Base-by-base conservation (phyloP, 2,113 vertebrate species). In the Ovibos moschatus region DNA sequence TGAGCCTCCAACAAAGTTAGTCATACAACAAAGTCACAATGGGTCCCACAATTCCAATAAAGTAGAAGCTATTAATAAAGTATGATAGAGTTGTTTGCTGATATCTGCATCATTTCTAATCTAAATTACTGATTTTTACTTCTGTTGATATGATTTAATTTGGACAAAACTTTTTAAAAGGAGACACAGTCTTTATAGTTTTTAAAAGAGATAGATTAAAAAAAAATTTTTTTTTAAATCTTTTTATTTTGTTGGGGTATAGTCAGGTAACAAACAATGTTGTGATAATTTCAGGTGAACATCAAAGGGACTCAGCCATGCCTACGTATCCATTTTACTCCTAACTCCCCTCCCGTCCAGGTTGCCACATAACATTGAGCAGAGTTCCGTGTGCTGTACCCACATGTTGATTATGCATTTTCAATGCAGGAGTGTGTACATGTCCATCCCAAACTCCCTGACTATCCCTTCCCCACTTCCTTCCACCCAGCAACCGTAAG, bases 71-170 rank as follows among this genome's bases (percentile, higher is more conserved):
- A 76, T 43, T 76, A 27, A 43, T 27, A 58, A 58, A 60, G 95
- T 79, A 50, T 57, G 87, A 33, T 60, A 30, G 62, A 86, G 25
- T 67, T 43, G 6, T 64, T 84, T 89, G 40, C 79, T 16, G 14
- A 23, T 28, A 51, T 53, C 28, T 71, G 25, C 30, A 79, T 51
- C 25, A 36, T 92, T 97, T 90, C 53, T 84, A 60, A 40, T 45
- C 27, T n/a, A 90, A 82, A 83, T 17, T 57, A 50, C 23, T 91
- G 1, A 40, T 11, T 84, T 17, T 91, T 87, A 45, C n/a, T 81
- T 96, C 27, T 89, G 11, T 93, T 88, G 57, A 96, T 45, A 10
- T 79, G 45, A 57, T 88, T 93, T 88, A 53, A 91, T 87, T 95
- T 91, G 36, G 21, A 87, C 7, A 82, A 81, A 30, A 33, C 27